These are phyloP conservation scores for Trichonephila inaurata DNA, from an alignment of 1,140 invertebrate species.

Conservation along the genomic window DNA sequence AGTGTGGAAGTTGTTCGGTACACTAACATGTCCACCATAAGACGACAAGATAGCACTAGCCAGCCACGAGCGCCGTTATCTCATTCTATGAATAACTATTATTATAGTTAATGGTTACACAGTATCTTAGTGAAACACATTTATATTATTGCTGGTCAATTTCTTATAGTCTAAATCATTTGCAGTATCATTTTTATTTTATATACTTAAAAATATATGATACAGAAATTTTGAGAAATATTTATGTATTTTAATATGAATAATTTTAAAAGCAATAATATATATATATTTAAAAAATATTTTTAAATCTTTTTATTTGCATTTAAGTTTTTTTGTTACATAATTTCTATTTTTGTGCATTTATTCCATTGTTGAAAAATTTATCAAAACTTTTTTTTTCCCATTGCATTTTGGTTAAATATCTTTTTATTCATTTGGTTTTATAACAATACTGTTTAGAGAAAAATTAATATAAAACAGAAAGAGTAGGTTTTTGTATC, in stretches of 20 bases:
- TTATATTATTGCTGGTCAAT: constrained; percentile 8
- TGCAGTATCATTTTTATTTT: not conserved
- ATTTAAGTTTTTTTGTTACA: not conserved
- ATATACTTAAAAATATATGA: not conserved
- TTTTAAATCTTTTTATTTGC: not conserved
- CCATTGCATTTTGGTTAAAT: not conserved
- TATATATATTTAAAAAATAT: not conserved
- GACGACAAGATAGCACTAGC: constrained; percentile 80
- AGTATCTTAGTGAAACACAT: not conserved
- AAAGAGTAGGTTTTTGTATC: too few relatives aligned
- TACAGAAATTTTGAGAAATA: not conserved
- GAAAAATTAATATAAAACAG: too few relatives aligned
- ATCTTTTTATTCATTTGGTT: not conserved
- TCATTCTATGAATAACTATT: constrained; percentile 82
- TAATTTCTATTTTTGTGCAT: not conserved
- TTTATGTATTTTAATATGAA: not conserved
- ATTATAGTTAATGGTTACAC: constrained; percentile 84
- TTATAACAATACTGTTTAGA: too few relatives aligned
- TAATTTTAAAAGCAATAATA: not conserved
- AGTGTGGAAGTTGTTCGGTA: constrained; percentile 79
- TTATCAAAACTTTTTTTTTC: too few relatives aligned
- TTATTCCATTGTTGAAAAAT: too few relatives aligned
- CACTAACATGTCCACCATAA: constrained; percentile 77
- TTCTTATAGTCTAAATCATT: not conserved
- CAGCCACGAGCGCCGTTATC: constrained; percentile 82